phyloP scores from a whole-genome alignment of 2,797 vertebrate species.

The Saxicola maurus region DNA sequence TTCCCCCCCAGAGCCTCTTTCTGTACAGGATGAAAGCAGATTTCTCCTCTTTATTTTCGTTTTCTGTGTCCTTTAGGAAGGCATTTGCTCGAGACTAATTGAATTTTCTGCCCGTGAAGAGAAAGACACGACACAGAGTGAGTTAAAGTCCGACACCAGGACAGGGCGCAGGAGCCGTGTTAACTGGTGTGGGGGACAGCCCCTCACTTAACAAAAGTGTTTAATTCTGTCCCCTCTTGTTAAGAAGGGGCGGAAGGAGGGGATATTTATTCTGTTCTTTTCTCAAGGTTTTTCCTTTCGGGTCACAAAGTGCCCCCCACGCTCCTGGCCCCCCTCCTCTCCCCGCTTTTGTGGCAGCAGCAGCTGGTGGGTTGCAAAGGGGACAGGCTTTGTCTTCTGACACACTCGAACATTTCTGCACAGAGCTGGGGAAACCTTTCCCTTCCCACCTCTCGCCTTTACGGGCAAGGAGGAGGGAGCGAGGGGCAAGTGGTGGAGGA shows the following conservation, averaged over 20 bases:
- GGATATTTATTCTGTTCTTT: constrained; percentile 67
- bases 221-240: constrained; percentile 65
- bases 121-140: constrained; percentile 63
- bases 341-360: constrained; percentile 54
- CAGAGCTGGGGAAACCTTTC: constrained; percentile 28
- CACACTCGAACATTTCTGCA: constrained; percentile 64
- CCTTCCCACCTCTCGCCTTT: constrained; percentile 30
- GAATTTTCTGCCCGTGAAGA: constrained; percentile 79
- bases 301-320: constrained; percentile 67
- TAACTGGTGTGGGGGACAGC: constrained; percentile 69
- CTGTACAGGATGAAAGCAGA: constrained; percentile 56
- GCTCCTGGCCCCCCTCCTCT: constrained; percentile 14
- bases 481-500: neutral
- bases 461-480: neutral
- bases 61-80: constrained; percentile 66
- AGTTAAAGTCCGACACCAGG: constrained; percentile 59
- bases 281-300: constrained; percentile 64
- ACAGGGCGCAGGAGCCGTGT: constrained; percentile 63
- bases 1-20: neutral
- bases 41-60: constrained; percentile 46
- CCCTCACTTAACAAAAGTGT: constrained; percentile 70
- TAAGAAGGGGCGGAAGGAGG: constrained; percentile 65
- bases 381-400: constrained; percentile 59
- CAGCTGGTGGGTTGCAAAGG: constrained; percentile 69
- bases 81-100: constrained; percentile 82